phyloP scores from a whole-genome alignment of 2,797 vertebrate species.

The Myotis daubentonii region DNA sequence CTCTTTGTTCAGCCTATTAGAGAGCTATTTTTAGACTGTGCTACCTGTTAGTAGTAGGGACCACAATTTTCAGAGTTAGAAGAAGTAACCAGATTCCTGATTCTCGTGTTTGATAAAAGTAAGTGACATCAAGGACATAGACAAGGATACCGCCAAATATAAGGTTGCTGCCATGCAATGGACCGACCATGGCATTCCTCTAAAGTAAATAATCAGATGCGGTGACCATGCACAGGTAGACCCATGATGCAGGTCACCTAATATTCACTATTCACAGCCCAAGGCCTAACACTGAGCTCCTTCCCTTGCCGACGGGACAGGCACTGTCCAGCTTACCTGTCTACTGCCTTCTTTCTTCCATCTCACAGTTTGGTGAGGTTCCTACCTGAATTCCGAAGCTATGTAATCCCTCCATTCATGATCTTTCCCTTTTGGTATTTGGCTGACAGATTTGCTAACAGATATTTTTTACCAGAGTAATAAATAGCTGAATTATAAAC shows the following conservation, averaged over 20 bases:
- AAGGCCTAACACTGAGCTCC: neutral
- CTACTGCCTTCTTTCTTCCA: neutral
- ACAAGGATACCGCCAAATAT: neutral
- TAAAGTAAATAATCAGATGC: neutral
- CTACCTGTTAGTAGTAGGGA: neutral
- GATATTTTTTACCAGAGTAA: neutral
- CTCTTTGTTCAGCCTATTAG: neutral
- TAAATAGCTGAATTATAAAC: neutral
- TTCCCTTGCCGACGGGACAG: neutral
- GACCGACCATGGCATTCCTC: neutral
- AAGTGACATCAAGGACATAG: neutral
- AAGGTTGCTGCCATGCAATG: neutral
- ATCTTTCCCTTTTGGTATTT: neutral
- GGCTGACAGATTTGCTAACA: neutral
- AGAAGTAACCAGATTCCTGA: neutral
- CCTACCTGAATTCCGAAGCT: neutral
- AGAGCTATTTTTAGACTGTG: neutral
- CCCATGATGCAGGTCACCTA: neutral
- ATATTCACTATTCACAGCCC: neutral
- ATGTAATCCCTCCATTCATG: neutral
- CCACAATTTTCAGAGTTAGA: neutral
- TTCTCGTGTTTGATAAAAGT: neutral
- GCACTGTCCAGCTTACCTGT: neutral
- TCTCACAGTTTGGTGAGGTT: neutral
- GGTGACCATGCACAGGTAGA: neutral